A percentile compares a stretch with the other conserved stretches of the same genome.
Evolutionary conservation across 2,888 invertebrate genomes (phyloP).

Genomic region (Agrotis exclamationis): DNA sequence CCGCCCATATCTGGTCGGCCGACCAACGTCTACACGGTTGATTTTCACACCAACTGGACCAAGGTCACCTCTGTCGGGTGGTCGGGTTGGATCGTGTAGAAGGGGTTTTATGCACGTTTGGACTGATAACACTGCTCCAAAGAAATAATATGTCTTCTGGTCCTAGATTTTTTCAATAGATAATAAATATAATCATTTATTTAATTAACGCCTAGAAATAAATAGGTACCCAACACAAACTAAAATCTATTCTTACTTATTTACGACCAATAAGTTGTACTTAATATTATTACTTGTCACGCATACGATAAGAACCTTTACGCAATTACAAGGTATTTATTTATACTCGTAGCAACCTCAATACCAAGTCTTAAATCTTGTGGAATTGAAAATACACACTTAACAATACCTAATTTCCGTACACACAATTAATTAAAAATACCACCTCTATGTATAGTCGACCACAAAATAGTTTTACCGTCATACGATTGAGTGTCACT

Average conservation of each 20-base stretch:
- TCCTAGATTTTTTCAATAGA: background rate
- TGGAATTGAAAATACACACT: constrained; percentile 40
- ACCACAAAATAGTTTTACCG: background rate
- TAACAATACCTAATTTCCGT: constrained; percentile 51
- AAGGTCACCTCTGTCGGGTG: too few relatives aligned
- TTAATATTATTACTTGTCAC: constrained; percentile 3
- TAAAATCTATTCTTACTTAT: background rate
- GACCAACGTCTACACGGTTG: too few relatives aligned
- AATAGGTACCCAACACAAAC: background rate
- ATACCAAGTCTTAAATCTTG: constrained; percentile 37
- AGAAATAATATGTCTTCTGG: too few relatives aligned
- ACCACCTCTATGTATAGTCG: constrained; percentile 9
- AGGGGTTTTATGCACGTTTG: too few relatives aligned
- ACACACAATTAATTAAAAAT: constrained; percentile 55
- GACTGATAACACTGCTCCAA: too few relatives aligned
- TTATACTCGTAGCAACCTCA: constrained; percentile 15
- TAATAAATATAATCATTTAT: too few relatives aligned
- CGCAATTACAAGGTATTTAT: constrained; percentile 4
- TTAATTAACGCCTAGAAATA: too few relatives aligned
- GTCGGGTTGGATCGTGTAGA: too few relatives aligned
- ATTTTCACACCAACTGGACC: too few relatives aligned
- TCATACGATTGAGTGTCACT: background rate
- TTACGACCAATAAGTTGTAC: background rate
- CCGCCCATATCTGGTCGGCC: too few relatives aligned
- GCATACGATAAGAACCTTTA: constrained; percentile 3